Base-by-base conservation (phyloP, 2,888 invertebrate genomes). In the Orchesellides sinensis region DNA sequence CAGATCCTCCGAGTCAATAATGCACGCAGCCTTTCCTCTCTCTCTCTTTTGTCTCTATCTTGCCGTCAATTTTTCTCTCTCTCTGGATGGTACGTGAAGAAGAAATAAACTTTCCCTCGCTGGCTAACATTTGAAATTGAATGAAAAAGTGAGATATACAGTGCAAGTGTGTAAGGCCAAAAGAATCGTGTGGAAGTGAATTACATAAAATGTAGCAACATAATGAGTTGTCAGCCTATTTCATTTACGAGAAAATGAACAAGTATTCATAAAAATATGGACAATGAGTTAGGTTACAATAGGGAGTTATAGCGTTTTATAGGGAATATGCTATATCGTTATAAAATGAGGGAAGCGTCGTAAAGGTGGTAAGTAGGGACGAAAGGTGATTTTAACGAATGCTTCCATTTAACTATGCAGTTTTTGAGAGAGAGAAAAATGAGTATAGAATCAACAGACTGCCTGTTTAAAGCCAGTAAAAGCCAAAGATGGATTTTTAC, bases 1-100 rank as follows among this genome's bases (percentile, higher is more conserved):
- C 81, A 81, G 61, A 68, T 81, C 81, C 73, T 81, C 73, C 81
- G 81, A 81, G 81, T 81, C 81, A 81, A 81, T 81, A 81, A 81
- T 81, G 74, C 81, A 81, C 81, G 81, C 23, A 81, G 56, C 81
- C 81, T 59, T 63, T 77, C 77, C 77, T 56, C 72, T 80, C 80
- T 77, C 66, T 75, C 77, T 79, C 56, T 70, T 72, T n/a, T 27
- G 47, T 75, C 66, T 69, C 32, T 78, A 54, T 75, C 68, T 47
- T 40, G 6, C 69, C 78, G 47, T 69, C 52, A 35, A 52, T 45
- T 63, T 79, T 59, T 45, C 40, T 19, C 63, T 47, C 40, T 52
- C 35, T 52, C 69, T 49, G 27, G 29, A 17, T 40, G 59, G 63
- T 21, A 12, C 29, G 17, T 32, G 25, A 12, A 25, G 17, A 25